A percentile compares a stretch with the other conserved stretches of the same genome.
phyloP scores from a whole-genome alignment of 1,140 invertebrate species.

The Choristoneura fumiferana region DNA sequence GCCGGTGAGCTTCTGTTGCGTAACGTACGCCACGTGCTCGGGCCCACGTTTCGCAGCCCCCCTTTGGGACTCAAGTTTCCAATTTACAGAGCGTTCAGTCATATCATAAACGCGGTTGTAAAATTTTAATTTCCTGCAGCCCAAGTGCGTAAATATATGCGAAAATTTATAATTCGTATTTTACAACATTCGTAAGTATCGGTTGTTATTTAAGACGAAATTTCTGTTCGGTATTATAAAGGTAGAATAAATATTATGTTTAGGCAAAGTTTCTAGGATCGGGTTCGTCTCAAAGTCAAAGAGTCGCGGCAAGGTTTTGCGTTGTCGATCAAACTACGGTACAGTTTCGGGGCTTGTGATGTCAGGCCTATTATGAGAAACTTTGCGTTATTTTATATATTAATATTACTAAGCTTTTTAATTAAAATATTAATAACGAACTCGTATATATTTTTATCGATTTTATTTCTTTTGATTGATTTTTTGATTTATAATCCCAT shows the following conservation, averaged over 20 bases:
- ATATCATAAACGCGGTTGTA: background rate
- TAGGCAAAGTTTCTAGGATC: too few relatives aligned
- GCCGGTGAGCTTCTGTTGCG: too few relatives aligned
- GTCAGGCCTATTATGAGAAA: background rate
- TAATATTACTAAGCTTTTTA: too few relatives aligned
- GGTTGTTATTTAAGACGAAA: too few relatives aligned
- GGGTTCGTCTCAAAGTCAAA: conserved; percentile 8
- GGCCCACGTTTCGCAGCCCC: background rate
- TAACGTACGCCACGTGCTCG: too few relatives aligned
- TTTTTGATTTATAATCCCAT: too few relatives aligned
- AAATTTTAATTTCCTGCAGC: background rate
- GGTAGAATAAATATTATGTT: too few relatives aligned
- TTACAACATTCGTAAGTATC: background rate
- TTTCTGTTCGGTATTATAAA: too few relatives aligned
- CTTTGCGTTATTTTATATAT: background rate
- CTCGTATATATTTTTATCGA: too few relatives aligned
- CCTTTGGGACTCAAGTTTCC: conserved; percentile 3
- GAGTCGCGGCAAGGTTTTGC: background rate
- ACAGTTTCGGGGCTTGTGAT: background rate
- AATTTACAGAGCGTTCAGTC: background rate
- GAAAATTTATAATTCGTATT: background rate
- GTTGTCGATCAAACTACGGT: too few relatives aligned
- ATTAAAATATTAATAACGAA: too few relatives aligned
- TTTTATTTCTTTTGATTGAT: too few relatives aligned
- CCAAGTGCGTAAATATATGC: background rate